These are phyloP conservation scores for Drosophila bipectinata DNA, from an alignment of 1,140 invertebrate genomes.

Conservation along the genomic window DNA sequence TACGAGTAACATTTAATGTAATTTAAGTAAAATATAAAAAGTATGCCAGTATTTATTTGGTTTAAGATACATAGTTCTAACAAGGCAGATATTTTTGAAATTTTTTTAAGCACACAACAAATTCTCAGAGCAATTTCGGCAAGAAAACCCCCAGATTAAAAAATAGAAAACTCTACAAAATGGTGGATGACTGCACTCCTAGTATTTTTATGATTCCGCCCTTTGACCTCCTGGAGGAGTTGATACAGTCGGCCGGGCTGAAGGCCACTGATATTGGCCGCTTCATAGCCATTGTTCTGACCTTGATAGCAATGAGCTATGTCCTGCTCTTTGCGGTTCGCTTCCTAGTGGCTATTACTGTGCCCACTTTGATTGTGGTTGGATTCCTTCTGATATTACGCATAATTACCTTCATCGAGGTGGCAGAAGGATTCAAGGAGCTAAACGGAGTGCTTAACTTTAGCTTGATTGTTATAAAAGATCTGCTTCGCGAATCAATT, in stretches of 20 bases:
- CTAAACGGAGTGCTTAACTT: not conserved
- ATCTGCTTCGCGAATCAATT: slow-evolving; percentile 1
- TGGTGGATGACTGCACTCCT: not conserved
- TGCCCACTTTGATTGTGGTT: not conserved
- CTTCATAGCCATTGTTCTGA: not conserved
- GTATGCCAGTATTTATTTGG: not conserved
- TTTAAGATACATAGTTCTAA: not conserved
- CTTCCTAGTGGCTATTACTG: not conserved
- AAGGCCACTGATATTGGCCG: not conserved
- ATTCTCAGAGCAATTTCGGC: not conserved
- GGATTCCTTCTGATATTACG: not conserved
- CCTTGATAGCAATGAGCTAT: not conserved
- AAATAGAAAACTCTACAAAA: not conserved
- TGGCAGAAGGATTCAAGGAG: not conserved
- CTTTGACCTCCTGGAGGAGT: not conserved
- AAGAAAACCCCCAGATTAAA: not conserved
- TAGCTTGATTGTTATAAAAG: not conserved
- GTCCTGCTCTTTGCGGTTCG: not conserved
- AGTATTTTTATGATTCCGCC: not conserved
- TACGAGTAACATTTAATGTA: no score
- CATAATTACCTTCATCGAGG: not conserved
- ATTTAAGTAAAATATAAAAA: not conserved
- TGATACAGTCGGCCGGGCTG: not conserved
- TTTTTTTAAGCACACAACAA: not conserved
- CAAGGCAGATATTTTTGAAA: not conserved